Evolutionary conservation across 2,113 vertebrate species (phyloP).

Genomic region (Pavo muticus): DNA sequence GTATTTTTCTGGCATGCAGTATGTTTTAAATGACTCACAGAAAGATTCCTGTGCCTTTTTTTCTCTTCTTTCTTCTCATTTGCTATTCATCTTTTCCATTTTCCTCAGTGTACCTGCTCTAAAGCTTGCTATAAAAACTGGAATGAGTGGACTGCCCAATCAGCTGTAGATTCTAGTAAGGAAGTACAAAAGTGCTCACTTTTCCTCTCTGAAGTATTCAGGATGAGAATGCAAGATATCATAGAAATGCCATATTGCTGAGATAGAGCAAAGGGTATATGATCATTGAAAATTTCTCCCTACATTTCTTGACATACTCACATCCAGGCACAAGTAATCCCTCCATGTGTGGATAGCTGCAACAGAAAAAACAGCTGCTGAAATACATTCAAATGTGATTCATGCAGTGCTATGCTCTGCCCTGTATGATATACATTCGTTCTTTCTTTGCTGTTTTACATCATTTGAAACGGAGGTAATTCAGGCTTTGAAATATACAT

Average conservation of each 20-base stretch:
- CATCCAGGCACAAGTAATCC: not conserved
- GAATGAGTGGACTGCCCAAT: not conserved
- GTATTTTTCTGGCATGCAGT: not conserved
- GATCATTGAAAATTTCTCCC: not conserved
- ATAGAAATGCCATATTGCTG: not conserved
- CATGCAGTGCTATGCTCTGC: not conserved
- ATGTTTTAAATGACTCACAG: not conserved
- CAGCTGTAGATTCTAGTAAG: not conserved
- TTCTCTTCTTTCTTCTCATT: not conserved
- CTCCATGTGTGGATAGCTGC: not conserved
- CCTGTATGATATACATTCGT: constrained; percentile 8
- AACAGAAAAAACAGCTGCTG: not conserved
- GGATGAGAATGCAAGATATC: not conserved
- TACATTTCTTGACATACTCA: not conserved
- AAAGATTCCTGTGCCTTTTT: accelerated
- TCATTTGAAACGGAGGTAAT: constrained; percentile 38
- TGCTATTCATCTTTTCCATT: not conserved
- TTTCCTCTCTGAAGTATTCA: not conserved
- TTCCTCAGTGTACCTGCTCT: not conserved
- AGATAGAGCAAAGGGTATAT: not conserved
- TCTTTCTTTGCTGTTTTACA: constrained; percentile 29
- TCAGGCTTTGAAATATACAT: not conserved
- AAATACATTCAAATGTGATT: constrained; percentile 18
- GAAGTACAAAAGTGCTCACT: not conserved
- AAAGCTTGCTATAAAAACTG: not conserved